A percentile compares a stretch with the other conserved stretches of the same genome.
phyloP scores from a whole-genome alignment of 2,113 vertebrate species.

The Neodontobutis hainanensis region DNA sequence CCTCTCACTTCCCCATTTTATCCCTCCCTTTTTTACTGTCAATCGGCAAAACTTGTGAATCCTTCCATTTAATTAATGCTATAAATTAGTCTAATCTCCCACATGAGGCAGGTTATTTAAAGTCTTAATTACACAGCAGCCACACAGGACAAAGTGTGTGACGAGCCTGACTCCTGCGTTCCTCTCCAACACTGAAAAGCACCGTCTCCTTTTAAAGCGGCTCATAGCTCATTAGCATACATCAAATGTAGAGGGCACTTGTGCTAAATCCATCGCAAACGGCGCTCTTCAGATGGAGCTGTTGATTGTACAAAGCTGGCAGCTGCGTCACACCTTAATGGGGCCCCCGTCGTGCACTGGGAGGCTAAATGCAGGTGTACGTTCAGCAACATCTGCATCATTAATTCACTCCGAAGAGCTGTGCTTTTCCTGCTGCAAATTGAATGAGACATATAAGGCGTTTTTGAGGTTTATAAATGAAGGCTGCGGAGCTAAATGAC shows the following conservation, averaged over 20 bases:
- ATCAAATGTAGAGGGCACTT: slow-evolving; percentile 41
- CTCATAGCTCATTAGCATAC: slow-evolving; percentile 20
- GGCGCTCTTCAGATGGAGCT: slow-evolving; percentile 22
- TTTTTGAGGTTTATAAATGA: not conserved
- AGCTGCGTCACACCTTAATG: slow-evolving; percentile 35
- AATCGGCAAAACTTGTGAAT: no score
- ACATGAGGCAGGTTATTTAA: slow-evolving; percentile 15
- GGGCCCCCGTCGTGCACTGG: slow-evolving; percentile 6
- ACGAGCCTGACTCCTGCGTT: slow-evolving; percentile 12
- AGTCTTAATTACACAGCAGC: slow-evolving; percentile 14
- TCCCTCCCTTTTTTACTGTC: no score
- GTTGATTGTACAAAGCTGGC: slow-evolving; percentile 30
- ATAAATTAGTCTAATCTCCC: slow-evolving; percentile 1
- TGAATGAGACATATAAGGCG: not conserved
- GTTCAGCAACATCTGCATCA: slow-evolving; percentile 23
- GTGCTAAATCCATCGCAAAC: slow-evolving; percentile 25
- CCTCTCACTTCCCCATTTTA: no score
- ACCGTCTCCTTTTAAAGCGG: slow-evolving; percentile 9
- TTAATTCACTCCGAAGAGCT: slow-evolving; percentile 5
- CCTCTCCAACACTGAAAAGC: slow-evolving; percentile 6
- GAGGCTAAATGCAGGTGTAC: slow-evolving; percentile 47
- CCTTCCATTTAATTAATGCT: no score
- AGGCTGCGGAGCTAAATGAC: not conserved
- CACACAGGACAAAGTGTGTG: slow-evolving; percentile 8
- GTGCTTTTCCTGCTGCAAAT: slow-evolving; percentile 15